A percentile compares a stretch with the other conserved stretches of the same genome.
Evolutionary conservation across 2,797 vertebrate species (phyloP).

Genomic region (Dicrostonyx torquatus): DNA sequence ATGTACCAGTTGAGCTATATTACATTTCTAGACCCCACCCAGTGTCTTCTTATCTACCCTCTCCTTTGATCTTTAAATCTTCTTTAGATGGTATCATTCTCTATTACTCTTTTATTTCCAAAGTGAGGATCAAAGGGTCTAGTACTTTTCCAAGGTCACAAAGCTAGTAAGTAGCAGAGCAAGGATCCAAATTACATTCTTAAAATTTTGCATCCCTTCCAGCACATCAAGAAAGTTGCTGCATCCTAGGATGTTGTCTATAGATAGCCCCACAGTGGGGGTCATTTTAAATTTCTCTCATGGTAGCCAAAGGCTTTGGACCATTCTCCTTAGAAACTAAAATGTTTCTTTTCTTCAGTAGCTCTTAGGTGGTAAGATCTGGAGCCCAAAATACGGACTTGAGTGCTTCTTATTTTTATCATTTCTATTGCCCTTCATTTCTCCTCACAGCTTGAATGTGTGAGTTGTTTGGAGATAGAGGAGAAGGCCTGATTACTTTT

Average conservation of each 20-base stretch:
- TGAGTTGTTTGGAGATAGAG: conserved; percentile 47
- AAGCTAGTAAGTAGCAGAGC: background rate
- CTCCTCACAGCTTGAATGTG: background rate
- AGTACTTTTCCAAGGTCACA: background rate
- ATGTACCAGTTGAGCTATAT: background rate
- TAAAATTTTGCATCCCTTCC: background rate
- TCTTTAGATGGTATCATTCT: background rate
- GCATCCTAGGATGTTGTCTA: background rate
- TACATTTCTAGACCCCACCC: background rate
- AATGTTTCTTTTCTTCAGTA: conserved; percentile 8
- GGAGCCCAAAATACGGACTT: background rate
- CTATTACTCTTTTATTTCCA: background rate
- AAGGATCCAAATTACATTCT: background rate
- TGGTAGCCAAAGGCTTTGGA: background rate
- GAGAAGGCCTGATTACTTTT: background rate
- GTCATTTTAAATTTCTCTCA: conserved; percentile 26
- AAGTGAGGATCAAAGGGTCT: conserved; percentile 13
- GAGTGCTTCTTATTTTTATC: background rate
- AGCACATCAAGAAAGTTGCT: background rate
- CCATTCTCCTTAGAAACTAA: background rate
- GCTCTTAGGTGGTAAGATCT: background rate
- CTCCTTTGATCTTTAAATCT: conserved; percentile 38
- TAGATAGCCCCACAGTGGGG: background rate
- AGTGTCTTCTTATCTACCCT: background rate
- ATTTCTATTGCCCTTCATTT: conserved; percentile 23